Evolutionary conservation across 2,113 vertebrate genomes (phyloP), one percentile per base, ranked within the genome.

Genomic region (Brachyhypopomus gauderio): DNA sequence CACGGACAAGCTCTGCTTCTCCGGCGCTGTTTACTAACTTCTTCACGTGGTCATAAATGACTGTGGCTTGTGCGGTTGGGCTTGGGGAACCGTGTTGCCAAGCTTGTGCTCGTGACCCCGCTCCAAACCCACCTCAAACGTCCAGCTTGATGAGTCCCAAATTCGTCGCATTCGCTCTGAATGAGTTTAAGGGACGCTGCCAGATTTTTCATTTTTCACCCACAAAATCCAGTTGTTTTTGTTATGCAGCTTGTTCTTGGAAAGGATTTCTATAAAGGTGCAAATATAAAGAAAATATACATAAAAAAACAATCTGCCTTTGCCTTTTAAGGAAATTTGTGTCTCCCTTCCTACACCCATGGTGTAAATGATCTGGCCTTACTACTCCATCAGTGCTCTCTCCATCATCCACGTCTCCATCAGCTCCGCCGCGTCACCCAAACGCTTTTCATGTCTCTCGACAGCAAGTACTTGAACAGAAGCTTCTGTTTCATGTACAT

Each of bases 1-100:
- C 76, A 78, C 62, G 67, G 85, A 81, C 79, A 77, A 72, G 48
- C 74, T 19, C 52, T 48, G 73, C 70, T 81, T 63, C 64, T 69
- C 45, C 27, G 72, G 6, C n/a, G 45, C 52, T 69, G 36, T 62
- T 79, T 79, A 81, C 52, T 27, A 75, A 60, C 73, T 34, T 81
- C 52, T 76, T 75, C 56, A 70, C 73, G 34, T 34, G 34, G 55
- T 75, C 72, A 30, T 62, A 73, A 72, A 73, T 52, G 72, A 25
- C 79, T 74, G 59, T 56, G 55, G 34, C n/a, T 30, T 27, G 52
- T 27, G 48, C 34, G 77, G 77, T 85, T 41, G 73, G 66, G 41
- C 23, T 30, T 30, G 30, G 30, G 30, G 30, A 30, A 56, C 71
- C n/a, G 72, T 60, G 69, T 76, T 70, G 64, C 66, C 63, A 75